Evolutionary conservation across 2,113 vertebrate genomes (phyloP), one percentile per base, ranked within the genome.

Genomic region (Tenebrosternarchus preto): DNA sequence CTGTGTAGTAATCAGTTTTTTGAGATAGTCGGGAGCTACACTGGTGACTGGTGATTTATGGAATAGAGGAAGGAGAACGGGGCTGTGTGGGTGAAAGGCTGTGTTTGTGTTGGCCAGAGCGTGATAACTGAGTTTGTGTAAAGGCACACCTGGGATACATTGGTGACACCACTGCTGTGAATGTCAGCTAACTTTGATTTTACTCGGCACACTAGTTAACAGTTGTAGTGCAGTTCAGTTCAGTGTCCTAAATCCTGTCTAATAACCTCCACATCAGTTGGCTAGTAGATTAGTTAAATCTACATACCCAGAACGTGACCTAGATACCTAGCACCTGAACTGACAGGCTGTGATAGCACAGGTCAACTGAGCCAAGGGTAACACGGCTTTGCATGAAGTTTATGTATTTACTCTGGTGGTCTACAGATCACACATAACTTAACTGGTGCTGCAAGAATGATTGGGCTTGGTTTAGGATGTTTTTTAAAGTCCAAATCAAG

Each of bases 251-350:
- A 69, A 76, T n/a, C 33, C 33, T 78, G 75, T n/a, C 63, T 79
- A 69, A 78, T 72, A 56, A 31, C 20, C 73, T 73, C 56, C 61
- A 56, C 50, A 55, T 36, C 46, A 81, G 80, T 4, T 57, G 7
- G 55, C 19, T 8, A 33, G 16, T 68, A 68, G 64, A 33, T 66
- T 11, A 66, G 25, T 66, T 66, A 66, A 66, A 24, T 36, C 24
- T 68, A 68, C n/a, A n/a, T n/a, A n/a, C n/a, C n/a, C n/a, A n/a
- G n/a, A n/a, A n/a, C n/a, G n/a, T n/a, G n/a, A n/a, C 12, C 64
- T 79, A 50, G 81, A 64, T 77, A 78, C 46, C 75, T 19, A 63
- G n/a, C 66, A 82, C 50, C 80, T 78, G 63, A 78, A 71, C 78
- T 78, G 75, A 78, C 80, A 82, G 75, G 55, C 59, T 59, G 76